Evolutionary conservation across 1,140 invertebrate species (phyloP).

Genomic region (Drosophila ogumai): DNA sequence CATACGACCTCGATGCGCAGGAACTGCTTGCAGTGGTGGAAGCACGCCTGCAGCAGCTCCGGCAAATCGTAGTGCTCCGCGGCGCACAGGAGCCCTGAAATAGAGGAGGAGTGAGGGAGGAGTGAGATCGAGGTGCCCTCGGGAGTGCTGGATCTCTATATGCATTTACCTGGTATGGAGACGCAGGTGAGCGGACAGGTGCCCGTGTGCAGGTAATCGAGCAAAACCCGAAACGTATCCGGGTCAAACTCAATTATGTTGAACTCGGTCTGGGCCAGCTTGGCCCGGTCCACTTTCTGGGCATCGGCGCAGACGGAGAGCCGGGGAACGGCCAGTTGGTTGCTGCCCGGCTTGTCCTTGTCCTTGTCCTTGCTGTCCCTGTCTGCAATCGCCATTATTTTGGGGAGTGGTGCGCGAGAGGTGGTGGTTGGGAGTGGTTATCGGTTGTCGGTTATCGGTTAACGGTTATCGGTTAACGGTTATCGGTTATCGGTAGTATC

Average conservation of each 20-base stretch:
- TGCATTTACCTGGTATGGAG: constrained; percentile 90
- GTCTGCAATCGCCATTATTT: constrained; percentile 86
- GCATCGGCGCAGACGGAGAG: constrained; percentile 96
- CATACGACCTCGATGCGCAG: constrained; percentile 96
- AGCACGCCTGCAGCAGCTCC: constrained; percentile 96
- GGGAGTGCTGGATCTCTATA: no score
- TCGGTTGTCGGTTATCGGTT: constrained; percentile 18
- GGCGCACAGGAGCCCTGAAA: constrained; percentile 92
- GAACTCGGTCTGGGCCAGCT: constrained; percentile 97
- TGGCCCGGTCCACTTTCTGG: constrained; percentile 96
- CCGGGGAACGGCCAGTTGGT: constrained; percentile 92
- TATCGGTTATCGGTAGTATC: constrained; percentile 12
- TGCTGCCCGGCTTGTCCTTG: constrained; percentile 90
- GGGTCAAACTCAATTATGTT: constrained; percentile 98
- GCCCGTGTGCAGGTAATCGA: constrained; percentile 97
- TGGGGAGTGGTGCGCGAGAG: constrained; percentile 12
- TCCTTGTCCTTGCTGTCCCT: constrained; percentile 92
- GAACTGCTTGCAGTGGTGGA: constrained; percentile 97
- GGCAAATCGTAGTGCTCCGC: constrained; percentile 97
- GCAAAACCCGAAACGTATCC: constrained; percentile 94
- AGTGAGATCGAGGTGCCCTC: background rate
- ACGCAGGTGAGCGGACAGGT: constrained; percentile 96
- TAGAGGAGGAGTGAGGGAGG: background rate
- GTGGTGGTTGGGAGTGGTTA: constrained; percentile 17
- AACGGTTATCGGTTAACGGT: background rate